Percentiles rank a stretch among this genome's conserved stretches.
These are phyloP conservation scores for Agapornis roseicollis DNA, from an alignment of 2,113 vertebrate genomes.

Conservation along the genomic window DNA sequence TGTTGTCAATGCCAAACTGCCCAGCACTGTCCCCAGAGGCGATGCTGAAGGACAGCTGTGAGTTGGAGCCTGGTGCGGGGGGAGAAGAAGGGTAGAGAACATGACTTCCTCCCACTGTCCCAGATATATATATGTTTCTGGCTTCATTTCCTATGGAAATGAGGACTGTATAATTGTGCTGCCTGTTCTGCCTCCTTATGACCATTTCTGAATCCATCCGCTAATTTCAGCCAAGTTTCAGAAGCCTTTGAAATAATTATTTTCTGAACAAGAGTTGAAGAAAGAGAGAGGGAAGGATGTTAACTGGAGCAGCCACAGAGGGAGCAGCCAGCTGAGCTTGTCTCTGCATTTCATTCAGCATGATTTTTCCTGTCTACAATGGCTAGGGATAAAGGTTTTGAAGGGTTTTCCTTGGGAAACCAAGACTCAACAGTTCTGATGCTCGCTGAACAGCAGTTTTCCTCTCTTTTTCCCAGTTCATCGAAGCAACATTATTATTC, in stretches of 20 bases:
- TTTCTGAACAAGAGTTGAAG: background rate
- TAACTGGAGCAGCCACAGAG: background rate
- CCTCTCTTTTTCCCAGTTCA: background rate
- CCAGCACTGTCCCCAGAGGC: constrained; percentile 85
- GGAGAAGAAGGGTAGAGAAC: background rate
- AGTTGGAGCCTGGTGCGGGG: constrained; percentile 80
- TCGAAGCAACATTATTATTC: background rate
- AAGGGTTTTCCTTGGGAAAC: background rate
- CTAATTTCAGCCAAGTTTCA: background rate
- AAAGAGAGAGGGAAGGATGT: background rate
- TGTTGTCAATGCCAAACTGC: constrained; percentile 81
- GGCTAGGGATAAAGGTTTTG: background rate
- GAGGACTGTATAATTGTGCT: fast-evolving
- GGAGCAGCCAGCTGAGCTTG: fast-evolving
- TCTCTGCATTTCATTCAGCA: background rate
- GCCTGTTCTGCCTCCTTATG: background rate
- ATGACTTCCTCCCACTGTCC: background rate
- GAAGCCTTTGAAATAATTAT: background rate
- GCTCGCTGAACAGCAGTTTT: background rate
- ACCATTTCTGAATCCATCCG: background rate
- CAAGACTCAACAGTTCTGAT: background rate
- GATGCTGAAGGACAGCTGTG: constrained; percentile 85
- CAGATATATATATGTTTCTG: background rate
- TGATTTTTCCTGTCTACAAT: background rate
- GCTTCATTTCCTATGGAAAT: background rate